phyloP scores from a whole-genome alignment of 2,888 invertebrate species.

The Plagiodera versicolora region DNA sequence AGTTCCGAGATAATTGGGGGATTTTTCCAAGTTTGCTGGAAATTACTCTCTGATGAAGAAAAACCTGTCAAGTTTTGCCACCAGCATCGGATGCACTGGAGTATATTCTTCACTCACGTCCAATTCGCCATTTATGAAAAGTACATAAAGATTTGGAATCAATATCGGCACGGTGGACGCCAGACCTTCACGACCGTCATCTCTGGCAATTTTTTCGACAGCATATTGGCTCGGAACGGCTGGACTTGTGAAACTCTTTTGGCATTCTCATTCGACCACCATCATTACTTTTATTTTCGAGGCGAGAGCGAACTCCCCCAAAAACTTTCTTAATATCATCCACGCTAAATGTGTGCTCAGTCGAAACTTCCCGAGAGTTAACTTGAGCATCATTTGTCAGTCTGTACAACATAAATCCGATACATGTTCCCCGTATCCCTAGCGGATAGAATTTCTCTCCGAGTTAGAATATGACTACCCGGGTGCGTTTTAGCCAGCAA shows the following conservation, averaged over 20 bases:
- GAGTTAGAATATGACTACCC: constrained; percentile 23
- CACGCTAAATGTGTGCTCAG: constrained; percentile 43
- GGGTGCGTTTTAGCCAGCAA: constrained; percentile 22
- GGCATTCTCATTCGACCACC: constrained; percentile 19
- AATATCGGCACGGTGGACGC: neutral
- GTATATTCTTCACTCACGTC: no score
- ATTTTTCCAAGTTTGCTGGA: neutral
- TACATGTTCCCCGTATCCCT: constrained; percentile 45
- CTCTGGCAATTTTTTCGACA: neutral
- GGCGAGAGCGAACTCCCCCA: constrained; percentile 32
- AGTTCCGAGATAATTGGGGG: neutral
- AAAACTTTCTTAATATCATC: constrained; percentile 44
- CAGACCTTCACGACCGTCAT: no score
- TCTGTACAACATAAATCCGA: constrained; percentile 51
- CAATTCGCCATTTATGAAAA: no score
- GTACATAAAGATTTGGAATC: no score
- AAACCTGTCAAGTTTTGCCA: no score
- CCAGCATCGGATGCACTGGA: no score
- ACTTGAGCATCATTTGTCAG: constrained; percentile 51
- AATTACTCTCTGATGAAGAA: no score
- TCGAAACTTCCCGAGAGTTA: constrained; percentile 43
- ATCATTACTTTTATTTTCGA: constrained; percentile 38
- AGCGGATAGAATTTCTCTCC: constrained; percentile 25
- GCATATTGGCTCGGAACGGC: neutral
- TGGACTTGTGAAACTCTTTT: constrained; percentile 11